Evolutionary conservation across 2,888 invertebrate species (phyloP), one percentile per base, ranked within the genome.

Genomic region (Tanypteryx hageni): DNA sequence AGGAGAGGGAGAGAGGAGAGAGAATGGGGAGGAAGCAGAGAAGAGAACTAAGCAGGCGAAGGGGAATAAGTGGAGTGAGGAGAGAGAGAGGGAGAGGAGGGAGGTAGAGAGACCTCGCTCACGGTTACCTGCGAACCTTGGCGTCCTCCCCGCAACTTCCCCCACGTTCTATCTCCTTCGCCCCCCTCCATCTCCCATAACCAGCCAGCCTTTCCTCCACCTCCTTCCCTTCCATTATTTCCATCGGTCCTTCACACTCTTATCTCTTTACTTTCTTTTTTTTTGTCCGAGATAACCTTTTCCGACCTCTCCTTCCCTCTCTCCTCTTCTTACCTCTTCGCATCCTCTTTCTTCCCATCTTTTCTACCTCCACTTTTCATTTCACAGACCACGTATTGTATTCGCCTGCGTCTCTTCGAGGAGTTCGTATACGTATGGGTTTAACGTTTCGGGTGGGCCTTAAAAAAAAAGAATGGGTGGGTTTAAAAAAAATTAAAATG

Each of bases 231-330:
- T 76, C 76, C 76, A 27, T 76, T 76, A 27, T 27, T 27, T 27
- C 76, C 10, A 22, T 76, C 76, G 27, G 76, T 27, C 76, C 76
- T 76, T 76, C 76, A 76, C 76, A 7, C 76, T 76, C 76, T 76
- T 76, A 76, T 76, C 76, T 76, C 11, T 22, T 76, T 76, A 76
- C 22, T 27, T 76, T 76, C 76, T 76, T 76, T 76, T 76, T 76
- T 76, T 76, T 27, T 27, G 76, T 27, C 76, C 27, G 27, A 76
- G 76, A 76, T 76, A 76, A 76, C 76, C 76, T 76, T 76, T 27
- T 10, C 11, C 76, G 76, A 76, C 76, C 76, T 27, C 10, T 27
- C 27, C 22, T 44, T 44, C 44, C 76, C 76, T 27, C 10, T 27
- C 27, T 13, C 5, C 44, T 44, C 44, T 5, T 44, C 44, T 44